Evolutionary conservation across 2,113 vertebrate species (phyloP).

Genomic region (Mobula hypostoma): DNA sequence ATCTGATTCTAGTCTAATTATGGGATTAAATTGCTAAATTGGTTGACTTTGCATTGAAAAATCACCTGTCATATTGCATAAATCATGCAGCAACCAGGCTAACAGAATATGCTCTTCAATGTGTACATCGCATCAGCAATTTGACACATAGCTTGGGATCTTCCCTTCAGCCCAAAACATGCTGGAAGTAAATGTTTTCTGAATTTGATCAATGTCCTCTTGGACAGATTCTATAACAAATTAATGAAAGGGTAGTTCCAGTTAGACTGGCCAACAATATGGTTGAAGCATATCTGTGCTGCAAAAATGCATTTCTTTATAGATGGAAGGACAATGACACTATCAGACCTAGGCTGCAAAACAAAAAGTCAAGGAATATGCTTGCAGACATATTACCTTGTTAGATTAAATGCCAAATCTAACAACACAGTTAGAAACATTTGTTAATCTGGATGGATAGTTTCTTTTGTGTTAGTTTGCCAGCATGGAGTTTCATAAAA

Average conservation of each 20-base stretch:
- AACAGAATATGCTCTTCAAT: background rate
- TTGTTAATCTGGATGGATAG: background rate
- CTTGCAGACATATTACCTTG: background rate
- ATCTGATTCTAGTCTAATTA: background rate
- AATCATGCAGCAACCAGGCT: background rate
- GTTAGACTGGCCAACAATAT: background rate
- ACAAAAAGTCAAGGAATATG: background rate
- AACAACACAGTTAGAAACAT: background rate
- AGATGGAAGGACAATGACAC: background rate
- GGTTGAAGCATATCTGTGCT: background rate
- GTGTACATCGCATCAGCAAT: background rate
- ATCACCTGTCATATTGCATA: too few relatives aligned
- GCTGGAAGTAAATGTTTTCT: background rate
- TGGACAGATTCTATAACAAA: background rate
- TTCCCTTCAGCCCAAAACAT: background rate
- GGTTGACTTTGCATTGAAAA: background rate
- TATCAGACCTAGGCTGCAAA: background rate
- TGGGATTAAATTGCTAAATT: background rate
- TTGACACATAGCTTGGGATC: background rate
- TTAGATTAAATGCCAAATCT: background rate
- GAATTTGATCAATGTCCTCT: background rate
- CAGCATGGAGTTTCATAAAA: background rate
- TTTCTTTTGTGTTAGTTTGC: background rate
- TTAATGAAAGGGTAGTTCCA: background rate
- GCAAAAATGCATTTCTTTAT: background rate